A percentile compares a stretch with the other conserved stretches of the same genome.
Evolutionary conservation across 23 tunicate species (phyloP).

Genomic region (Styela plicata): DNA sequence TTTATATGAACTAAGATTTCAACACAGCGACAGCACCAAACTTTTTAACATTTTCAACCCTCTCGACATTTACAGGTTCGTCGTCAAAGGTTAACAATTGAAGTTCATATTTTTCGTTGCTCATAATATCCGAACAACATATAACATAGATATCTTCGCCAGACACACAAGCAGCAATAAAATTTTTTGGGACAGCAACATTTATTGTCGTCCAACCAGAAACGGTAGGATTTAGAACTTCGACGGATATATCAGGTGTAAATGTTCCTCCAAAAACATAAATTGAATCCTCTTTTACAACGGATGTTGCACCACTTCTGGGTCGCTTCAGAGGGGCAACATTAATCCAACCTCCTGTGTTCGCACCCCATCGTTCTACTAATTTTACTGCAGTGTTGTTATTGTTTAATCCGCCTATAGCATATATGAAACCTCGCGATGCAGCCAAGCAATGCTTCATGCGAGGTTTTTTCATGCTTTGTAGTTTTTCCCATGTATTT

Average conservation of each 20-base stretch:
- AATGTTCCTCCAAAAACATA: slow-evolving; percentile 21
- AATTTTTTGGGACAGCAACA: slow-evolving; percentile 1
- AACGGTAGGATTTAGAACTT: slow-evolving; percentile 11
- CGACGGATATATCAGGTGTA: slow-evolving; percentile 14
- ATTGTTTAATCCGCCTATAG: slow-evolving; percentile 29
- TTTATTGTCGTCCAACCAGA: slow-evolving; percentile 17
- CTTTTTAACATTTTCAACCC: not conserved
- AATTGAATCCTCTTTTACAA: slow-evolving; percentile 25
- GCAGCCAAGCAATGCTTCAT: slow-evolving; percentile 21
- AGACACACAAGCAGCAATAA: slow-evolving; percentile 4
- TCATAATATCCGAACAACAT: not conserved
- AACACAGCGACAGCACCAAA: not conserved
- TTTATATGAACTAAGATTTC: not conserved
- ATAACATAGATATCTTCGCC: slow-evolving; percentile 10
- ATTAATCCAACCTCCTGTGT: slow-evolving; percentile 19
- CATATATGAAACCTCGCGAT: slow-evolving; percentile 16
- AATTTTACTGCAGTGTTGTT: slow-evolving; percentile 23
- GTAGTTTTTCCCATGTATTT: slow-evolving; percentile 23
- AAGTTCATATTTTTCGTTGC: not conserved
- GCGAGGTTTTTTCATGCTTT: slow-evolving; percentile 29
- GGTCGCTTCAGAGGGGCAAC: slow-evolving; percentile 24
- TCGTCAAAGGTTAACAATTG: not conserved
- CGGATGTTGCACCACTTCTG: slow-evolving; percentile 9
- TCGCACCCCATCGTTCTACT: not conserved
- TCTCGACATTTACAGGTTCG: not conserved